These are phyloP conservation scores for Himalopsyche anomala DNA, from an alignment of 2,888 invertebrate species.

Conservation along the genomic window DNA sequence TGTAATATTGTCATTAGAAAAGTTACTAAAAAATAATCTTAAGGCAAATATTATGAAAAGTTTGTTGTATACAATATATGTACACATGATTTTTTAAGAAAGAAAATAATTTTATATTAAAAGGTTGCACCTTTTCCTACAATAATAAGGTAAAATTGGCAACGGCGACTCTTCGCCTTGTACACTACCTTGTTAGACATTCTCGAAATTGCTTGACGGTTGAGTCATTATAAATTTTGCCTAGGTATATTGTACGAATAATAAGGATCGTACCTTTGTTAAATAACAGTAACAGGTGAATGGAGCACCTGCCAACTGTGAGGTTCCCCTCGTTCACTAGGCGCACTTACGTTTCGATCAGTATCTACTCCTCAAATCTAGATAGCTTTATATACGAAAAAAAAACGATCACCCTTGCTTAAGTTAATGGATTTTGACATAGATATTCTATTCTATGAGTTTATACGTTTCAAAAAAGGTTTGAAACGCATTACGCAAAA, in stretches of 20 bases:
- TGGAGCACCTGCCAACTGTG: slow-evolving; percentile 60
- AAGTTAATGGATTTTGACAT: slow-evolving; percentile 11
- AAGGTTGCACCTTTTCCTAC: background rate
- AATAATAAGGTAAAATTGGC: slow-evolving; percentile 16
- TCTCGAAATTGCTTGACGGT: slow-evolving; percentile 31
- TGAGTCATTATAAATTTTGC: slow-evolving; percentile 38
- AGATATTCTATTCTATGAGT: background rate
- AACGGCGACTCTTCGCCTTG: slow-evolving; percentile 19
- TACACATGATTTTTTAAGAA: no score
- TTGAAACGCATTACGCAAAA: background rate
- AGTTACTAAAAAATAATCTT: no score
- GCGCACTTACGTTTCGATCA: slow-evolving; percentile 49
- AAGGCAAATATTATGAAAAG: no score
- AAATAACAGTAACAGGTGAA: slow-evolving; percentile 62
- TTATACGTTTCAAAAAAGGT: background rate
- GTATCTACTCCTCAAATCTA: slow-evolving; percentile 50
- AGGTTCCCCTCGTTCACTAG: slow-evolving; percentile 45
- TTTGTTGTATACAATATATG: no score
- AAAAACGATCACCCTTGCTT: slow-evolving; percentile 45
- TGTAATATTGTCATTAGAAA: no score
- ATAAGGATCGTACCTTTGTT: slow-evolving; percentile 45
- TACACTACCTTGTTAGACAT: slow-evolving; percentile 16
- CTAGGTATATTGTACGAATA: slow-evolving; percentile 44
- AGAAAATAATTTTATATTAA: background rate
- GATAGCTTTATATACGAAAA: slow-evolving; percentile 53